Base-by-base conservation (phyloP, 2,888 invertebrate genomes). In the Leucania comma region DNA sequence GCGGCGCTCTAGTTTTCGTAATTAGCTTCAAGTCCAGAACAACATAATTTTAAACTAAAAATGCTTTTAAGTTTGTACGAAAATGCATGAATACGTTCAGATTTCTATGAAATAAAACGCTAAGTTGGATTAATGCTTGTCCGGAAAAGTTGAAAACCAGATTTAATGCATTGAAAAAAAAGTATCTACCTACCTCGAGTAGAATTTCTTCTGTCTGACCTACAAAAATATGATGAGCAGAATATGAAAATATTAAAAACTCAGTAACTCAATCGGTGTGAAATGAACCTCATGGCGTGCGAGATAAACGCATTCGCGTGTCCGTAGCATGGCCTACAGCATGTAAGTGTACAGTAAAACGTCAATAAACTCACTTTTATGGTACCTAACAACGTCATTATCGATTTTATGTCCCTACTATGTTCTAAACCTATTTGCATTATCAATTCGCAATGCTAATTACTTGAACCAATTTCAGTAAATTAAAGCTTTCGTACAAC, bases 301-400 rank as follows among this genome's bases (percentile, higher is more conserved):
- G 56, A 65, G 67, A 72, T 82, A 65, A 82, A 78, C 22, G 62
- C 46, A 64, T 57, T 85, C 61, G 79, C 84, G 78, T 84, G 81
- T 75, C 59, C 32, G 8, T 46, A 68, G 26, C 56, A 32, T 66
- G 65, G 54, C 70, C 59, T 68, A 57, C 35, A 57, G 56, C 66
- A 57, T 67, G 63, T 64, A 66, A 38, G 32, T 57, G 57, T 69
- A 64, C 65, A 66, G 56, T 68, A 70, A 73, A 75, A 70, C 50
- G 65, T 76, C 75, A 61, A 74, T 82, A 72, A 79, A 68, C 59
- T 72, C 66, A 63, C 46, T 70, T 73, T 73, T 79, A 79, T 60
- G 51, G 59, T 60, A 59, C 72, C 68, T 54, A 68, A 35, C 64
- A 66, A 74, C 73, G 35, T 60, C 54, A 68, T 78, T 69, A 81